Conservation (phyloP, 1,140 invertebrate genomes). For the Centruroides sculpturatus region DNA sequence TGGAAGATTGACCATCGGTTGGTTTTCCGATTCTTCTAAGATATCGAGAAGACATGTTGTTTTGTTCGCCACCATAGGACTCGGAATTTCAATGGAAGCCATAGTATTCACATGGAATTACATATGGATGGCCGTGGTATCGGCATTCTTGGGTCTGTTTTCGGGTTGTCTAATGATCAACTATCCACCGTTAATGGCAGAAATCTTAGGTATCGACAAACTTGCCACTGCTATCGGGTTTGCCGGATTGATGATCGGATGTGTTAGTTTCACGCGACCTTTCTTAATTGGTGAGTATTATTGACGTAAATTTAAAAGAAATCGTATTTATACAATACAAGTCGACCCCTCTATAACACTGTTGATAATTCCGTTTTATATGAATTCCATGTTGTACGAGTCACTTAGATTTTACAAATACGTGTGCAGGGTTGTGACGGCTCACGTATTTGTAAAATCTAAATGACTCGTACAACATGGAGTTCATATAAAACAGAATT, state of each 20-base stretch:
- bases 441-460: too few species aligned
- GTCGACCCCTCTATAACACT: too few species aligned
- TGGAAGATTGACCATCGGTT: slow-evolving; percentile 10
- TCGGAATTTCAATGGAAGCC: slow-evolving; percentile 2
- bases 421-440: too few species aligned
- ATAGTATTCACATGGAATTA: not conserved
- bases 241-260: slow-evolving; percentile 5
- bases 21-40: slow-evolving; percentile 8
- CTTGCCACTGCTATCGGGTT: slow-evolving; percentile 13
- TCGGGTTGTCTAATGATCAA: slow-evolving; percentile 13
- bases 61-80: slow-evolving; percentile 1
- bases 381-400: too few species aligned
- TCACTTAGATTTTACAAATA: too few species aligned
- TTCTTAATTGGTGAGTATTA: slow-evolving; percentile 13
- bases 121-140: not conserved
- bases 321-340: too few species aligned
- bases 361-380: too few species aligned
- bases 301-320: too few species aligned
- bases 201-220: slow-evolving; percentile 11
- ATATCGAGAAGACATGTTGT: slow-evolving; percentile 5
- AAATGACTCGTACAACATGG: too few species aligned
- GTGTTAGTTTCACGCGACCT: slow-evolving; percentile 12
- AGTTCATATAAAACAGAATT: too few species aligned
- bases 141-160: slow-evolving; percentile 1
- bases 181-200: slow-evolving; percentile 14